Conservation (phyloP, 2,888 invertebrate genomes). For the Molanna angustata region DNA sequence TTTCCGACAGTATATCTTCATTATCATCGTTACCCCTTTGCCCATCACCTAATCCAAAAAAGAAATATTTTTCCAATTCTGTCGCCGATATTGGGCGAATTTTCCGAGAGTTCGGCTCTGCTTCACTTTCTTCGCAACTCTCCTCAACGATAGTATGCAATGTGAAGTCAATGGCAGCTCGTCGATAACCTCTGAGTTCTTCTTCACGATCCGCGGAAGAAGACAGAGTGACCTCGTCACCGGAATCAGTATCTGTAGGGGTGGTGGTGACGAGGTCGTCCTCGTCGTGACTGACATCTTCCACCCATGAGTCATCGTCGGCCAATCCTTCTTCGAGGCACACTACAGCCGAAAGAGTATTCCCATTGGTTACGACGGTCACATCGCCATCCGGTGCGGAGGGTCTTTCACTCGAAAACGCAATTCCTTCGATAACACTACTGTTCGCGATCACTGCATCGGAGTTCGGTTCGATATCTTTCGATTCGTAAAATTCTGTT, state of each 20-base stretch:
- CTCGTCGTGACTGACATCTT: slow-evolving; percentile 79
- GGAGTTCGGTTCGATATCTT: slow-evolving; percentile 45
- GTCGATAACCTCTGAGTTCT: slow-evolving; percentile 76
- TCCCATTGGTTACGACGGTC: slow-evolving; percentile 67
- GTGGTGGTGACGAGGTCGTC: slow-evolving; percentile 62
- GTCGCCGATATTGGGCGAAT: slow-evolving; percentile 72
- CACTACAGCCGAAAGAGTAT: slow-evolving; percentile 68
- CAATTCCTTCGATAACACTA: slow-evolving; percentile 30
- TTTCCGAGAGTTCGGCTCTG: slow-evolving; percentile 63
- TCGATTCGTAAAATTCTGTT: slow-evolving; percentile 37
- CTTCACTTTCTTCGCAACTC: slow-evolving; percentile 91
- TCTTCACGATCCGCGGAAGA: slow-evolving; percentile 72
- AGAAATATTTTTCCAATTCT: slow-evolving; percentile 88
- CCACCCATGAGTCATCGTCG: slow-evolving; percentile 90
- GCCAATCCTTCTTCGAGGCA: slow-evolving; percentile 83
- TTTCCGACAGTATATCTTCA: slow-evolving; percentile 73
- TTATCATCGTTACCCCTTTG: slow-evolving; percentile 52
- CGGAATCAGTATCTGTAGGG: slow-evolving; percentile 63
- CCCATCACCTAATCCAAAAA: slow-evolving; percentile 79
- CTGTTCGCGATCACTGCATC: slow-evolving; percentile 41
- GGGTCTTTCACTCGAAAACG: slow-evolving; percentile 34
- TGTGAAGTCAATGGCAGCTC: slow-evolving; percentile 82
- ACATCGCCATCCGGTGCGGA: slow-evolving; percentile 58
- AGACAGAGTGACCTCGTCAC: slow-evolving; percentile 60
- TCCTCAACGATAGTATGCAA: slow-evolving; percentile 92